Evolutionary conservation across 2,888 invertebrate species (phyloP), one percentile per base, ranked within the genome.

Genomic region (Epinotia brunnichana): DNA sequence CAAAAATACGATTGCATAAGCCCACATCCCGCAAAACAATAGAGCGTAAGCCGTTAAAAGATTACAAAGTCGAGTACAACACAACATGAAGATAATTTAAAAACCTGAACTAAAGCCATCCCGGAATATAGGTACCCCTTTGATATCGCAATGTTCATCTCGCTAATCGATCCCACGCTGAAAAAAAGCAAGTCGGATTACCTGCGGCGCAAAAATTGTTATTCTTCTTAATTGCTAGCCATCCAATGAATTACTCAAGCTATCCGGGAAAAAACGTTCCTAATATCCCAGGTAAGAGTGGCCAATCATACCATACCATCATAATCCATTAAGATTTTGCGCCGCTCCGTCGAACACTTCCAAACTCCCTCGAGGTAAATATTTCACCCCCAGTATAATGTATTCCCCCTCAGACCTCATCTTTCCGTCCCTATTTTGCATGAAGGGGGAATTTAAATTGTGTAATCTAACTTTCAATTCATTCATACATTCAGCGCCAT

Each of bases 401-500:
- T 92, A 92, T 91, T 91, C 91, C 82, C 89, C 90, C 89, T 87
- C 84, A 90, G 85, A 90, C 92, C 92, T 92, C 92, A 92, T 91
- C 92, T 90, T 91, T 90, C 86, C 87, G 82, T 85, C 90, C 92
- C 92, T 92, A 90, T 92, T 93, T 93, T 92, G 92, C 93, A 93
- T 93, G 89, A 91, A 90, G 91, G 91, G 91, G 89, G 91, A 92
- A 92, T 92, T 93, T 93, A 93, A 93, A 93, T 93, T 92, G 91
- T 92, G 91, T 93, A 92, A 93, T 93, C 92, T 92, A 93, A 93
- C 93, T 93, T 93, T 93, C 91, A 93, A 93, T 92, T 93, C 93
- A 93, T 92, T 93, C 92, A 93, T 93, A 92, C 93, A 92, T 90
- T 90, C 91, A 89, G 80, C 91, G 92, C 91, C 92, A 93, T 92